Evolutionary conservation across 2,113 vertebrate genomes (phyloP).

Genomic region (Camelus dromedarius): DNA sequence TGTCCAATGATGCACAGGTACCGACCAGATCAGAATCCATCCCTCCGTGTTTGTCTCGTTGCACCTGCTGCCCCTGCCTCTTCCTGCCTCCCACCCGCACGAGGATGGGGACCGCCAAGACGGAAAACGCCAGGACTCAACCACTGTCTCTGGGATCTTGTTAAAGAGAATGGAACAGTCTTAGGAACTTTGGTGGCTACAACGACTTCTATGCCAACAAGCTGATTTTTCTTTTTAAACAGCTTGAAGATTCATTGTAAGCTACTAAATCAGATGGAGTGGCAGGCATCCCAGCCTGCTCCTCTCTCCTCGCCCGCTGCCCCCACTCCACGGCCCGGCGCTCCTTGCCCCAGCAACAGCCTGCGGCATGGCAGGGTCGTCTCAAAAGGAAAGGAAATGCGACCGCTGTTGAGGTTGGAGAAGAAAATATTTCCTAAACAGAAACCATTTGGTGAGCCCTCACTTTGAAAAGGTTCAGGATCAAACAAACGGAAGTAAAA

Average conservation of each 20-base stretch:
- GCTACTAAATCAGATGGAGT: constrained; percentile 67
- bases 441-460: constrained; percentile 46
- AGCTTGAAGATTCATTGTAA: constrained; percentile 49
- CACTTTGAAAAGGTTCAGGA: constrained; percentile 32
- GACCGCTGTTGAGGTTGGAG: constrained; percentile 13
- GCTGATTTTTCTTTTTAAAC: background rate
- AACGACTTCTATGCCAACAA: constrained; percentile 32
- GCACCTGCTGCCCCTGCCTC: background rate
- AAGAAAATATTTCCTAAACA: constrained; percentile 54
- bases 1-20: rapidly evolving
- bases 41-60: background rate
- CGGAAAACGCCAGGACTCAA: background rate
- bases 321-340: background rate
- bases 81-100: background rate
- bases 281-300: constrained; percentile 67
- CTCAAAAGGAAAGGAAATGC: background rate
- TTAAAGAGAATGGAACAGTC: background rate
- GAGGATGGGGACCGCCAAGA: background rate
- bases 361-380: background rate
- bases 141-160: background rate
- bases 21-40: background rate
- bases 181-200: background rate
- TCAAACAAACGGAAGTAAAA: constrained; percentile 29
- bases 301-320: background rate
- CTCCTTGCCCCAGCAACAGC: constrained; percentile 33